Percentiles rank a stretch among this genome's conserved stretches.
These are phyloP conservation scores for Pristionchus exspectatus DNA, from an alignment of 2,888 invertebrate genomes.

Conservation along the genomic window DNA sequence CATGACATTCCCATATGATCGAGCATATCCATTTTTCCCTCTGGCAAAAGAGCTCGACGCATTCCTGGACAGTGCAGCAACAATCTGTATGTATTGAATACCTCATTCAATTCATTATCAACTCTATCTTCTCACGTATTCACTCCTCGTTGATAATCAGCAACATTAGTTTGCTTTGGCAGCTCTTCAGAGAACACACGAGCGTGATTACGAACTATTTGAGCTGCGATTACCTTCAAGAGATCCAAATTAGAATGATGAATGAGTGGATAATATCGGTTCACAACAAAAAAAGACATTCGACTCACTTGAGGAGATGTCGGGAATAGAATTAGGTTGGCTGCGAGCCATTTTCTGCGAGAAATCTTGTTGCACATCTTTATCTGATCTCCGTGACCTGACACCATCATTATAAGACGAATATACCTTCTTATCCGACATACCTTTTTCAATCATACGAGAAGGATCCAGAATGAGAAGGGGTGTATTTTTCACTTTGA, in stretches of 20 bases:
- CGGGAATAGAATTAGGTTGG: background rate
- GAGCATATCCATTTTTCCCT: background rate
- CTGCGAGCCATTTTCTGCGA: background rate
- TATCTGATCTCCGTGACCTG: background rate
- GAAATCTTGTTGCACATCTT: background rate
- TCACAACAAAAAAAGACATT: no score
- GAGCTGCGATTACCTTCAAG: background rate
- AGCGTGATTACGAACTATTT: background rate
- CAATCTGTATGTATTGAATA: background rate
- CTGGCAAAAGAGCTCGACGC: background rate
- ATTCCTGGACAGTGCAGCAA: background rate
- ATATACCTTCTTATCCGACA: background rate
- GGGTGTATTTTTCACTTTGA: background rate
- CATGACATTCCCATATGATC: background rate
- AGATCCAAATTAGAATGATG: background rate
- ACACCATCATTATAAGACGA: background rate
- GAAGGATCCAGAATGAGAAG: background rate
- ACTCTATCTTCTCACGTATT: background rate
- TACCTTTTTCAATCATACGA: background rate
- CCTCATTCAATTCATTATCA: background rate
- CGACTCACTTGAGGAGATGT: background rate
- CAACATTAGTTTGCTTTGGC: background rate
- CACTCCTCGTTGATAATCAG: background rate
- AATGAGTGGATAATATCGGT: no score
- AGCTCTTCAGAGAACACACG: background rate